Percentiles rank a stretch among this genome's conserved stretches.
phyloP scores from a whole-genome alignment of 2,888 invertebrate genomes.

The Xylota sylvarum region DNA sequence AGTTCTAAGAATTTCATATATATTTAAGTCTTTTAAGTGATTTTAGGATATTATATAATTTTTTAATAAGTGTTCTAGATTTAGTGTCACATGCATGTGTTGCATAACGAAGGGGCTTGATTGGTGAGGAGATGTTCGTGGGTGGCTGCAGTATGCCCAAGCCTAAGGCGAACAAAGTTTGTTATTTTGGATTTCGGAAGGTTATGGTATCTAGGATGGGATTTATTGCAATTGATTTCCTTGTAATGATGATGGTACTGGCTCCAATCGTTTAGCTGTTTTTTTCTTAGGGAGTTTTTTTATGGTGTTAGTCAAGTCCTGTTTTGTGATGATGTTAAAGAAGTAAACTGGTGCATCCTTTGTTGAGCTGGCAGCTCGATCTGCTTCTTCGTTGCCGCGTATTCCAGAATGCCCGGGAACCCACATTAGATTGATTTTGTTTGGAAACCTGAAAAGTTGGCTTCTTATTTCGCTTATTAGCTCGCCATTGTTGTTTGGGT shows the following conservation, averaged over 20 bases:
- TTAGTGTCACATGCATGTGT: neutral
- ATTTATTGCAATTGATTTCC: neutral
- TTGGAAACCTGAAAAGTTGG: slow-evolving; percentile 5
- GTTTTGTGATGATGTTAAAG: too few relatives aligned
- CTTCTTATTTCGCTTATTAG: slow-evolving; percentile 31
- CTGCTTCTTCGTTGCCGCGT: slow-evolving; percentile 26
- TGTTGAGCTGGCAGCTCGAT: slow-evolving; percentile 7
- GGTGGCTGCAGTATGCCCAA: too few relatives aligned
- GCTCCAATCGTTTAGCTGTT: slow-evolving; percentile 7
- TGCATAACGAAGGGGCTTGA: neutral
- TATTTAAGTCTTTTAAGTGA: slow-evolving; percentile 11
- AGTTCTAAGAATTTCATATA: too few relatives aligned
- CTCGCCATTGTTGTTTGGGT: slow-evolving; percentile 22
- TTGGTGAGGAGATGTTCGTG: slow-evolving; percentile 3
- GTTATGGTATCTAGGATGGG: neutral
- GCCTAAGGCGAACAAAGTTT: too few relatives aligned
- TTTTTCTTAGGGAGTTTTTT: neutral
- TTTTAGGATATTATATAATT: slow-evolving; percentile 6
- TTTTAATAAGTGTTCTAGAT: slow-evolving; percentile 14
- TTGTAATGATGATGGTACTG: too few relatives aligned
- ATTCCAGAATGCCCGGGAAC: slow-evolving; percentile 33
- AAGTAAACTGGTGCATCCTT: too few relatives aligned
- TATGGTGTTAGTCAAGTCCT: too few relatives aligned
- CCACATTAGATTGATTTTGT: slow-evolving; percentile 46
- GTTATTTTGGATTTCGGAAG: too few relatives aligned